A percentile compares a stretch with the other conserved stretches of the same genome.
Evolutionary conservation across 2,888 invertebrate genomes (phyloP).

Genomic region (Thyatira batis): DNA sequence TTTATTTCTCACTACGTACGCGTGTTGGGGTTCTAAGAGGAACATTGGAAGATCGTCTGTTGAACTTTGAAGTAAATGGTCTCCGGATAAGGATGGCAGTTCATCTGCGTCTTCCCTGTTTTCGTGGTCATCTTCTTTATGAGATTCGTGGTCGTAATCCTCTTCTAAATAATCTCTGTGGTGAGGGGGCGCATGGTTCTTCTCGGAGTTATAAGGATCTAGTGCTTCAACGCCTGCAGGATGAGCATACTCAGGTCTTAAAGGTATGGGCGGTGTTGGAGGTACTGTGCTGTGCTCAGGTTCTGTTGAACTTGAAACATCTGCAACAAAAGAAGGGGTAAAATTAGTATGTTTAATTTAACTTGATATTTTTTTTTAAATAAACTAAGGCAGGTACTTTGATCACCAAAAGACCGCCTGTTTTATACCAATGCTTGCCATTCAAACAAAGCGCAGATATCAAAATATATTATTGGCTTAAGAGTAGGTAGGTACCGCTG

Average conservation of each 20-base stretch:
- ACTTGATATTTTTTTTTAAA: no score
- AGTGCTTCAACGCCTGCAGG: constrained; percentile 75
- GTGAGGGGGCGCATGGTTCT: constrained; percentile 59
- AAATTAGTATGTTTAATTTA: neutral
- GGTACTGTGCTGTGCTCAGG: constrained; percentile 56
- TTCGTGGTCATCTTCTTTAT: constrained; percentile 74
- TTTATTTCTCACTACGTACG: constrained; percentile 95
- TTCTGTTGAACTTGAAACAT: constrained; percentile 63
- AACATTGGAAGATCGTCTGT: constrained; percentile 92
- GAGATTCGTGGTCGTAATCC: constrained; percentile 73
- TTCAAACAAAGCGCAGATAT: no score
- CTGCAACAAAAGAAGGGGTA: constrained; percentile 56
- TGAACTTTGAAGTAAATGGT: constrained; percentile 77
- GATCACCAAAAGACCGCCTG: no score
- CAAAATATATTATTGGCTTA: no score
- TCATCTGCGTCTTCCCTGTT: constrained; percentile 77
- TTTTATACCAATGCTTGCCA: no score
- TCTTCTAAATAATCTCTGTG: constrained; percentile 75
- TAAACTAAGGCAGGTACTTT: no score
- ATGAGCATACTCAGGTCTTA: constrained; percentile 75
- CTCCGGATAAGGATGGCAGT: constrained; percentile 71
- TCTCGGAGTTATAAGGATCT: constrained; percentile 77
- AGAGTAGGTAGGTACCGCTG: no score
- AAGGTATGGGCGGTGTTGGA: constrained; percentile 64
- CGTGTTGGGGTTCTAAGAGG: constrained; percentile 92